These are phyloP conservation scores for Sicus ferrugineus DNA, from an alignment of 2,888 invertebrate species.

Conservation along the genomic window DNA sequence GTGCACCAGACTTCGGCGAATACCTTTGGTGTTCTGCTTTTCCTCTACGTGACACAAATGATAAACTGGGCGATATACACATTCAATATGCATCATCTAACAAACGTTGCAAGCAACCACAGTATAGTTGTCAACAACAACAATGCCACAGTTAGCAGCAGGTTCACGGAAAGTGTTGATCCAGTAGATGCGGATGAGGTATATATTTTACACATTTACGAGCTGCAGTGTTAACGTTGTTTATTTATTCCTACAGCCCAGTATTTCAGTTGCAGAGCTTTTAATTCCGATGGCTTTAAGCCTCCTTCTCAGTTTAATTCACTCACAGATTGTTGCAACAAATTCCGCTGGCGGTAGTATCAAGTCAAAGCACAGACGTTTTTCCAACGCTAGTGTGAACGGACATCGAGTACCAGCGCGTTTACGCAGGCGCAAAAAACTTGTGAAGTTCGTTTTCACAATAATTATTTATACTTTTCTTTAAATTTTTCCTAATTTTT, in stretches of 20 bases:
- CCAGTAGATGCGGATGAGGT: slow-evolving; percentile 44
- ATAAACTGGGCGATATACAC: slow-evolving; percentile 64
- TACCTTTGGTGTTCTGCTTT: slow-evolving; percentile 77
- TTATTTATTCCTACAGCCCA: slow-evolving; percentile 65
- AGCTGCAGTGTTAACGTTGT: no score
- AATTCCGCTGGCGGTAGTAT: slow-evolving; percentile 61
- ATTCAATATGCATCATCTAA: slow-evolving; percentile 56
- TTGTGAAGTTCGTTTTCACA: slow-evolving; percentile 55
- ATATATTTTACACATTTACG: no score
- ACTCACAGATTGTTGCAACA: slow-evolving; percentile 82
- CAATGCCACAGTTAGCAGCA: slow-evolving; percentile 20
- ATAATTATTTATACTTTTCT: background rate
- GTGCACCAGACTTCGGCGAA: slow-evolving; percentile 83
- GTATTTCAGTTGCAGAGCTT: slow-evolving; percentile 74
- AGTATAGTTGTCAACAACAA: slow-evolving; percentile 15
- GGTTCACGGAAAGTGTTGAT: slow-evolving; percentile 23
- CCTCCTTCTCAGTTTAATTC: slow-evolving; percentile 77
- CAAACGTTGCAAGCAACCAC: background rate
- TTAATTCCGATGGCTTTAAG: slow-evolving; percentile 77
- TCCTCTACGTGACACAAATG: slow-evolving; percentile 80
- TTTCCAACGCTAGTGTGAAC: slow-evolving; percentile 49
- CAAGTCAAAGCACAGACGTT: slow-evolving; percentile 56
- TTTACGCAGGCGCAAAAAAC: slow-evolving; percentile 57
- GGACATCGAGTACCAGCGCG: slow-evolving; percentile 45
- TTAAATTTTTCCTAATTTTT: background rate